phyloP scores from a whole-genome alignment of 2,797 vertebrate species.

The Schizopygopsis pylzovi region DNA sequence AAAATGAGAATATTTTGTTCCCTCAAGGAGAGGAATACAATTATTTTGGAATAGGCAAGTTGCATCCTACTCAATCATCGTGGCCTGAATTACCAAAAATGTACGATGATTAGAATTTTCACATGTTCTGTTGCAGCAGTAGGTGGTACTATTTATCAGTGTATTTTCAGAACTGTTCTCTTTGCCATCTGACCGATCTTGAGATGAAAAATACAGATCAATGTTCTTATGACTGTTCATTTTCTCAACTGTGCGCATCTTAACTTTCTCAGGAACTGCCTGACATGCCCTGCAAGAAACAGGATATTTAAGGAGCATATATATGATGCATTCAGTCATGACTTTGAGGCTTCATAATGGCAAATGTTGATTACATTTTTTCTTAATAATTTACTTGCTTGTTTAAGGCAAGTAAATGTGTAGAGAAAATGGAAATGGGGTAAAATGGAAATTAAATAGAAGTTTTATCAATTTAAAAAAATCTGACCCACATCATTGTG shows the following conservation, averaged over 20 bases:
- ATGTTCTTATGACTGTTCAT: slow-evolving; percentile 12
- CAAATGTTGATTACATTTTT: background rate
- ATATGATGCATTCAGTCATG: slow-evolving; percentile 4
- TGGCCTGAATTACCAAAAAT: slow-evolving; percentile 20
- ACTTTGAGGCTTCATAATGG: background rate
- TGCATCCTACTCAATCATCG: slow-evolving; percentile 1
- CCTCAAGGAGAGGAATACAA: background rate
- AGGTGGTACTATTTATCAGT: background rate
- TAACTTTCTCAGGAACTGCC: slow-evolving; percentile 39
- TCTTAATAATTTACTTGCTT: background rate
- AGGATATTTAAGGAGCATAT: slow-evolving; percentile 13
- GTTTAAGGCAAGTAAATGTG: background rate
- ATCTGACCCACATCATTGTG: background rate
- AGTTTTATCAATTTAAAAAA: background rate
- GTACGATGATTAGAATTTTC: background rate
- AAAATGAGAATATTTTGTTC: slow-evolving; percentile 24
- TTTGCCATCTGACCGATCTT: slow-evolving; percentile 1
- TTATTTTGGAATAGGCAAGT: background rate
- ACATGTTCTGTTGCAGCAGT: slow-evolving; percentile 14
- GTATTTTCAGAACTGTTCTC: background rate
- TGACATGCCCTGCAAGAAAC: slow-evolving; percentile 36
- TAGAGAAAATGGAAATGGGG: background rate
- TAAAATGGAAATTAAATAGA: background rate
- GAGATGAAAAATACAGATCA: slow-evolving; percentile 38
- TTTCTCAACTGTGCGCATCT: slow-evolving; percentile 26